A percentile compares a stretch with the other conserved stretches of the same genome.
phyloP scores from a whole-genome alignment of 2,797 vertebrate species.

The Acipenser ruthenus region DNA sequence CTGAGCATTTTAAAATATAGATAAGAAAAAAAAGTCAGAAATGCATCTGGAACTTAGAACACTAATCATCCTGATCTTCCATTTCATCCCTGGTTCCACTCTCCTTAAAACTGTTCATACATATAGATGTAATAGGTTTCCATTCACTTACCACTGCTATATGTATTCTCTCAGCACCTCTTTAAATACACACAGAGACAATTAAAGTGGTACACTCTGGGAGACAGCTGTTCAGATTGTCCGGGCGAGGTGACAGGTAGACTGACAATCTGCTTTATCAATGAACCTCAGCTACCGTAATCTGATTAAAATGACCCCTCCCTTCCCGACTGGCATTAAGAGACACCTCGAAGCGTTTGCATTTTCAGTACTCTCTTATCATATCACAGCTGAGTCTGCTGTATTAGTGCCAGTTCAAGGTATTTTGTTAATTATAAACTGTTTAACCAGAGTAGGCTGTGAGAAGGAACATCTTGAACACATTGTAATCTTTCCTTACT shows the following conservation, averaged over 20 bases:
- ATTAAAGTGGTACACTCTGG: too few relatives aligned
- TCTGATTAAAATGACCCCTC: slow-evolving; percentile 45
- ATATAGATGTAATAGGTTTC: too few relatives aligned
- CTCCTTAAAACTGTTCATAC: too few relatives aligned
- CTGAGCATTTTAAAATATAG: too few relatives aligned
- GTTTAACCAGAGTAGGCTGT: slow-evolving; percentile 41
- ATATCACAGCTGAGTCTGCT: slow-evolving; percentile 32
- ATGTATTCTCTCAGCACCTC: too few relatives aligned
- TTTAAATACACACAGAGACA: too few relatives aligned
- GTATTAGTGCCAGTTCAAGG: slow-evolving; percentile 35
- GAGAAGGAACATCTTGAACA: slow-evolving; percentile 41
- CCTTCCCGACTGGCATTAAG: slow-evolving; percentile 32
- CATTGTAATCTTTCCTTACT: slow-evolving; percentile 4
- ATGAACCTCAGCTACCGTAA: slow-evolving; percentile 36
- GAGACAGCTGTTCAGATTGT: too few relatives aligned
- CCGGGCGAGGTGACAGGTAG: slow-evolving; percentile 37
- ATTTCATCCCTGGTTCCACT: too few relatives aligned
- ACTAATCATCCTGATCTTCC: too few relatives aligned
- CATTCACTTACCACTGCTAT: too few relatives aligned
- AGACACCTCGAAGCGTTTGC: slow-evolving; percentile 33
- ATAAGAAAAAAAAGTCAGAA: too few relatives aligned
- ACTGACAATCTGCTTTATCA: slow-evolving; percentile 51
- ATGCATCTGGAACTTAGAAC: too few relatives aligned
- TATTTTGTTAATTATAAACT: slow-evolving; percentile 49
- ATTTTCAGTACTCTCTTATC: slow-evolving; percentile 33